Conservation (phyloP, 2,888 invertebrate species). For the Glyphotaelius pellucidus region DNA sequence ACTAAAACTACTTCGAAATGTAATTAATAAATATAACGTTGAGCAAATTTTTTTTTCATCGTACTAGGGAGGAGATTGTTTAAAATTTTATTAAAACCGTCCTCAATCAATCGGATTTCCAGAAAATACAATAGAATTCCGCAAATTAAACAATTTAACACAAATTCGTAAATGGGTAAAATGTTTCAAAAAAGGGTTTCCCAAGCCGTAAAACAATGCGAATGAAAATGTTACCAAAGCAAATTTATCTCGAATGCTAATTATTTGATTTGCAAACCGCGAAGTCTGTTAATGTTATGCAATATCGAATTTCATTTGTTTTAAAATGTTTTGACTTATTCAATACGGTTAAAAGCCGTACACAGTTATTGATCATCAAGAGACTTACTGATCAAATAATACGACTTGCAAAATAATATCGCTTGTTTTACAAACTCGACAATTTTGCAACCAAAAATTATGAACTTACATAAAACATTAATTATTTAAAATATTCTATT, state of each 20-base stretch:
- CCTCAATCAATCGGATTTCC: background rate
- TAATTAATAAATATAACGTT: too few species aligned
- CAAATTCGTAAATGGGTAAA: background rate
- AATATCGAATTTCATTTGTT: background rate
- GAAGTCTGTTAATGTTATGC: background rate
- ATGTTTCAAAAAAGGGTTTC: background rate
- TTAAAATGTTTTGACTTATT: background rate
- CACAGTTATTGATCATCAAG: background rate
- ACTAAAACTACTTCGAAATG: too few species aligned
- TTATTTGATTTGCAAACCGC: slow-evolving; percentile 2
- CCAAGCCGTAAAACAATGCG: background rate
- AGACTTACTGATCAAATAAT: background rate
- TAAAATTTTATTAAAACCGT: background rate
- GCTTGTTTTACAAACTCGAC: background rate
- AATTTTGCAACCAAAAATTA: too few species aligned
- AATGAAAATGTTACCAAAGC: background rate
- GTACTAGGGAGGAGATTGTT: background rate
- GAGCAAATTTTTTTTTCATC: background rate
- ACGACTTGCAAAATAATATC: background rate
- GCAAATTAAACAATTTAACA: background rate
- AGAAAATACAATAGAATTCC: background rate
- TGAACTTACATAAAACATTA: too few species aligned
- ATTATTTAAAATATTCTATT: too few species aligned
- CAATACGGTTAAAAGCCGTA: background rate
- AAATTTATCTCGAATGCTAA: background rate